A percentile compares a stretch with the other conserved stretches of the same genome.
These are phyloP conservation scores for Orbicella faveolata DNA, from an alignment of 64 coral and sea anemone genomes.

Conservation along the genomic window DNA sequence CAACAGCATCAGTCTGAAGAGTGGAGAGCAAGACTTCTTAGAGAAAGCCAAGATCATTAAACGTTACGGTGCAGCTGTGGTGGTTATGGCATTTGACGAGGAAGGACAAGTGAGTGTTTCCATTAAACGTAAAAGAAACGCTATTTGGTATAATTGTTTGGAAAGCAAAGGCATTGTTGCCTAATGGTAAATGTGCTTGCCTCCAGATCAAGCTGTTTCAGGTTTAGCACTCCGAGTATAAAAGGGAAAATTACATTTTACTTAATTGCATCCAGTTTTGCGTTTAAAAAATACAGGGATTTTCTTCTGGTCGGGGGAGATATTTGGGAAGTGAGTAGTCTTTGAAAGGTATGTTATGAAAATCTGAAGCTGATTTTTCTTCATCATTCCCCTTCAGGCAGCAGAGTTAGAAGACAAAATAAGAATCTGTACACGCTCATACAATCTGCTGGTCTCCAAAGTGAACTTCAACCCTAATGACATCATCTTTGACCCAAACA, in stretches of 20 bases:
- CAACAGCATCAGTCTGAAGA: constrained; percentile 98
- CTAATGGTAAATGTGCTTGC: too few species aligned
- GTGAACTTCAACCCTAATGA: constrained; percentile 95
- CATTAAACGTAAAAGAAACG: background rate
- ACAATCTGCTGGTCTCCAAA: constrained; percentile 82
- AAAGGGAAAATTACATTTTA: too few species aligned
- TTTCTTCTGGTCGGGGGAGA: too few species aligned
- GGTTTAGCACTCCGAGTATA: too few species aligned
- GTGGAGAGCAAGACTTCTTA: constrained; percentile 89
- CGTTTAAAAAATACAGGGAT: too few species aligned
- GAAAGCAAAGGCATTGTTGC: too few species aligned
- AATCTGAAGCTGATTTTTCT: too few species aligned
- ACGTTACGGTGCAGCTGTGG: constrained; percentile 88
- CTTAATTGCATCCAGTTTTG: too few species aligned
- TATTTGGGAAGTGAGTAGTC: too few species aligned
- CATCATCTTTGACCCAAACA: constrained; percentile 99
- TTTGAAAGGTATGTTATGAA: too few species aligned
- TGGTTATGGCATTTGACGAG: constrained; percentile 99
- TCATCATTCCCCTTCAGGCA: constrained; percentile 42
- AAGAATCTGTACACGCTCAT: constrained; percentile 88
- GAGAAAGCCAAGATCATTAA: constrained; percentile 91
- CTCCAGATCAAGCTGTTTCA: too few species aligned
- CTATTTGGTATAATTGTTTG: too few species aligned
- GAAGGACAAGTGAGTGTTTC: constrained; percentile 69
- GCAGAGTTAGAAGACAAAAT: constrained; percentile 87